phyloP scores from a whole-genome alignment of 2,797 vertebrate species.

The Argentina silus region DNA sequence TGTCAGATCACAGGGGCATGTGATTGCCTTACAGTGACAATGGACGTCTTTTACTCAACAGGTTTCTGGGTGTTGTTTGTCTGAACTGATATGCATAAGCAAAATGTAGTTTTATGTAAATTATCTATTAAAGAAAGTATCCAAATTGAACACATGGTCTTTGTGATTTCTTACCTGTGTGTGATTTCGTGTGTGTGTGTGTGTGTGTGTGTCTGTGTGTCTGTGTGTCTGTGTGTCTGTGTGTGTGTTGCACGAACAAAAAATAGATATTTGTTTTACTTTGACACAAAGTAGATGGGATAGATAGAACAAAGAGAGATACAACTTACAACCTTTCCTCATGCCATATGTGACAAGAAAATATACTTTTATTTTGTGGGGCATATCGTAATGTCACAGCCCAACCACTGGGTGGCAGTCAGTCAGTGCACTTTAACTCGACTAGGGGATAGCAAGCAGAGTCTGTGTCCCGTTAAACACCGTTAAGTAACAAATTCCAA shows the following conservation, averaged over 20 bases:
- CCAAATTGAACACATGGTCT: conserved; percentile 22
- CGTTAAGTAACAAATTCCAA: too few species aligned
- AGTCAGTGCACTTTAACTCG: too few species aligned
- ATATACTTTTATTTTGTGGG: not conserved
- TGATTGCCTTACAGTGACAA: conserved; percentile 32
- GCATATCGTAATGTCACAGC: not conserved
- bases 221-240: too few species aligned
- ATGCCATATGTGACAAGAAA: too few species aligned
- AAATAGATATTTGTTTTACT: too few species aligned
- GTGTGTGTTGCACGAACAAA: too few species aligned
- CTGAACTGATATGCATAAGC: conserved; percentile 46
- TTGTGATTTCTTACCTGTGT: not conserved
- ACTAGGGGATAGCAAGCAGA: too few species aligned
- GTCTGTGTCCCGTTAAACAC: too few species aligned
- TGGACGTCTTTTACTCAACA: conserved; percentile 18
- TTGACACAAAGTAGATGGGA: too few species aligned
- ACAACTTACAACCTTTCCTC: too few species aligned
- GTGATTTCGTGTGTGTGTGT: not conserved
- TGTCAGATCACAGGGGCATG: conserved; percentile 9
- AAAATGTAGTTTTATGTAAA: conserved; percentile 59
- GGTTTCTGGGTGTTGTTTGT: conserved; percentile 47
- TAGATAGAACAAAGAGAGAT: too few species aligned
- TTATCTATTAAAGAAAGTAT: conserved; percentile 60
- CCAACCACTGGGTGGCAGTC: not conserved
- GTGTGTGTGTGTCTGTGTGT: not conserved